phyloP scores from a whole-genome alignment of 2,888 invertebrate species.

The Beris morrisii region DNA sequence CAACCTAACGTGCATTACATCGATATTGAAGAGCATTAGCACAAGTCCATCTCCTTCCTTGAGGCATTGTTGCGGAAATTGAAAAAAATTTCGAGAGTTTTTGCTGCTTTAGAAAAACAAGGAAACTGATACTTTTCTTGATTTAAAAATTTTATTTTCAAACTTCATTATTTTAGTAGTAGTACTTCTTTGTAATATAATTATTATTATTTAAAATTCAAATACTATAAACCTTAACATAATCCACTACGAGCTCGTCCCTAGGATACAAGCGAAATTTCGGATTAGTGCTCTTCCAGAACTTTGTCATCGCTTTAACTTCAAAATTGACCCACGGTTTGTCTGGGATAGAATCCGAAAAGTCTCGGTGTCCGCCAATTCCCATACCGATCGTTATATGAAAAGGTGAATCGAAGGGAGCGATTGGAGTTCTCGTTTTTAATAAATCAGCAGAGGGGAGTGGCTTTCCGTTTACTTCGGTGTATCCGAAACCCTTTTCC shows the following conservation, averaged over 20 bases:
- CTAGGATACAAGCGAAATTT: constrained; percentile 59
- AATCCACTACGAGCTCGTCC: constrained; percentile 48
- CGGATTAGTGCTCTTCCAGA: constrained; percentile 66
- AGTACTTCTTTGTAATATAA: too few species aligned
- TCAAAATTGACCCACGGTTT: constrained; percentile 78
- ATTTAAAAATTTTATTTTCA: too few species aligned
- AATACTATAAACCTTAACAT: constrained; percentile 47
- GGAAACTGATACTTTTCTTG: too few species aligned
- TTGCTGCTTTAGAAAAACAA: too few species aligned
- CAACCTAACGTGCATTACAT: too few species aligned
- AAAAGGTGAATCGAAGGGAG: constrained; percentile 76
- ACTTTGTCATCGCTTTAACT: constrained; percentile 66
- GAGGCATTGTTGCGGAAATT: too few species aligned
- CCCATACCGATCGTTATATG: constrained; percentile 77
- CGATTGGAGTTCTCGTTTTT: constrained; percentile 62
- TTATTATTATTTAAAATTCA: constrained; percentile 32
- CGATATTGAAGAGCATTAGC: too few species aligned
- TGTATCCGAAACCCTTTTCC: constrained; percentile 45
- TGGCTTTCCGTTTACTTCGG: constrained; percentile 39
- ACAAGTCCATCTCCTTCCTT: too few species aligned
- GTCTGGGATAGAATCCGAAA: constrained; percentile 60
- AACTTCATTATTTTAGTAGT: too few species aligned
- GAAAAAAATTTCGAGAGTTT: too few species aligned
- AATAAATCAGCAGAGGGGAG: constrained; percentile 52
- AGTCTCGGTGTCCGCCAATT: constrained; percentile 74